Percentiles rank a stretch among this genome's conserved stretches.
phyloP scores from a whole-genome alignment of 2,113 vertebrate genomes.

The Nettapus auritus region DNA sequence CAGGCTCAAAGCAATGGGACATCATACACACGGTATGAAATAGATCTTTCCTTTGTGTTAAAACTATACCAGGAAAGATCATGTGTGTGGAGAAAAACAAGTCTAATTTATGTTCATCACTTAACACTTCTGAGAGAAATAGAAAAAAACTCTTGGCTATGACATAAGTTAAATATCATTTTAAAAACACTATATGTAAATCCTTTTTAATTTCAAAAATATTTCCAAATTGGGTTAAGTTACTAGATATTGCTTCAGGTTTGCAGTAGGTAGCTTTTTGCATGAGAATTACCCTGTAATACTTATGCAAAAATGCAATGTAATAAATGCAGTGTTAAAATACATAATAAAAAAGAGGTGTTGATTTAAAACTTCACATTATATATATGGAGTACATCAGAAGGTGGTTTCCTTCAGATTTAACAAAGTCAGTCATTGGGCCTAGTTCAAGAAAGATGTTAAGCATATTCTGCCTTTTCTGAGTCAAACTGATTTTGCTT shows the following conservation, averaged over 20 bases:
- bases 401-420: not conserved
- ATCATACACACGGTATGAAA: not conserved
- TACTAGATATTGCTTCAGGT: not conserved
- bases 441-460: not conserved
- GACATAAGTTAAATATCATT: not conserved
- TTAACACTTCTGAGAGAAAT: not conserved
- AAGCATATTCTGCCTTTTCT: not conserved
- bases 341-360: not conserved
- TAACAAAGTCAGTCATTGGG: not conserved
- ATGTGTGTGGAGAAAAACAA: not conserved
- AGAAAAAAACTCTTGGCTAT: not conserved
- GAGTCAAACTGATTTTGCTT: not conserved
- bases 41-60: not conserved
- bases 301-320: not conserved
- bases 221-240: not conserved
- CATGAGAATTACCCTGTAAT: not conserved
- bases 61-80: not conserved
- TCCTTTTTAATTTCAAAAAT: not conserved
- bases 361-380: not conserved
- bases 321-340: not conserved
- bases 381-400: not conserved
- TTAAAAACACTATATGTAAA: not conserved
- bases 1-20: not conserved
- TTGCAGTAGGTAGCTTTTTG: not conserved
- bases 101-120: not conserved